Evolutionary conservation across 1,140 invertebrate species (phyloP), one percentile per base, ranked within the genome.

Genomic region (Philopotamus ludificatus): DNA sequence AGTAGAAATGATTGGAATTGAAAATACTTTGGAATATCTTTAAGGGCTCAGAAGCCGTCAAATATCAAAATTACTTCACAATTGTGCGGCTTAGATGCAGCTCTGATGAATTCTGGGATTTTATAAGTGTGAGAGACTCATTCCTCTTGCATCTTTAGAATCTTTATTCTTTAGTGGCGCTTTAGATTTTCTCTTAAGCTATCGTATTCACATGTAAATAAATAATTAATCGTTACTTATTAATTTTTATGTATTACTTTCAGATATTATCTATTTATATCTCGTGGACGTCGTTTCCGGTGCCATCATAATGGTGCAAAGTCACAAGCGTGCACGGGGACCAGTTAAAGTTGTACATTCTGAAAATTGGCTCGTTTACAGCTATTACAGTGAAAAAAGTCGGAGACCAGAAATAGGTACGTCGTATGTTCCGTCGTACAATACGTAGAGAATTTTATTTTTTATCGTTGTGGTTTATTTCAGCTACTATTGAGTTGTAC

Each of bases 321-420:
- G 83, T 62, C 93, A 96, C 75, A 90, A 91, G 66, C 85, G 89
- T 74, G 89, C 91, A 26, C 84, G 85, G 44, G 88, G 89, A 4
- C 93, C 95, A 8, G 80, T 97, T 44, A 88, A 94, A 73, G 81
- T 98, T 51, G 89, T 98, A 22, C 95, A 98, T 81, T 93, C 94
- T 0, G 97, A 99, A 80, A 98, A 99, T 81, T 98, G 94, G 93
- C 73, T 98, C 18, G 90, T 97, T 50, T 99, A 98, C 78, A 87
- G 91, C 53, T 97, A 93, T 75, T 97, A 90, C 76, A 99, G 93
- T 80, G 93, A 97, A 67, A 97, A 97, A 77, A 89, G 87, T 71
- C 85, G 96, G 44, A 85, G 97, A 59, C 89, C 88, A 41, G 97
- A 99, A 82, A 85, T 99, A 18, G 82, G 83, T 84, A 72, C 74